Base-by-base conservation (phyloP, 2,113 vertebrate species). In the Lethenteron camtschaticum region DNA sequence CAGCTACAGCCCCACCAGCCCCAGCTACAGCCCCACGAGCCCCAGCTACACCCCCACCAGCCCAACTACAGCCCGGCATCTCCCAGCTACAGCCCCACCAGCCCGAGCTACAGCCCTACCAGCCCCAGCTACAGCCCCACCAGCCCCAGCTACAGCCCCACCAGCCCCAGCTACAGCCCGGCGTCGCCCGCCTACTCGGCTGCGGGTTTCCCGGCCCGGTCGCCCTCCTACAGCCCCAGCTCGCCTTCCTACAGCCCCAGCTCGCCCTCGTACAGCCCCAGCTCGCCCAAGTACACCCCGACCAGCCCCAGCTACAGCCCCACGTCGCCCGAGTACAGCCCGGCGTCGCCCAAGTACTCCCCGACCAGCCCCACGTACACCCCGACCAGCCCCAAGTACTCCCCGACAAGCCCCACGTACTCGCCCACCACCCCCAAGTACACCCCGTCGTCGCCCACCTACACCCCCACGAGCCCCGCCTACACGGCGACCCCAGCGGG, bases 111-210 rank as follows among this genome's bases (percentile, higher is more conserved):
- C 71, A 87, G 84, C 3, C 87, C 88, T 7, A 90, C 85, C 74
- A 88, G 86, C 1, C 88, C 87, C 11, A 87, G 85, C 20, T 90
- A 90, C 77, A 85, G 82, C 72, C 88, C 87, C 3, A 90, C 81
- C 70, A 84, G 83, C 0, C 86, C 88, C 0, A 88, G 85, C 9
- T 91, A 91, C 72, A 86, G 84, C 2, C 88, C 88, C 0, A 90
- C 87, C 13, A 89, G 87, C 0, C 88, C 88, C 1, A 88, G 87
- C 74, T 90, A 89, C 73, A 89, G 85, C 12, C 88, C 88, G 0
- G 85, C 84, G 9, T 66, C 60, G 9, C 60, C 60, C 14, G 20
- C 14, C 20, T 66, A 66, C 20, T 14, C 20, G 8, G 60, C 8
- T 9, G 20, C 60, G 20, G 60, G 60, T 66, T 66, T n/a, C 9